Percentiles rank a stretch among this genome's conserved stretches.
These are phyloP conservation scores for Takifugu flavidus DNA, from an alignment of 2,113 vertebrate genomes.

Conservation along the genomic window DNA sequence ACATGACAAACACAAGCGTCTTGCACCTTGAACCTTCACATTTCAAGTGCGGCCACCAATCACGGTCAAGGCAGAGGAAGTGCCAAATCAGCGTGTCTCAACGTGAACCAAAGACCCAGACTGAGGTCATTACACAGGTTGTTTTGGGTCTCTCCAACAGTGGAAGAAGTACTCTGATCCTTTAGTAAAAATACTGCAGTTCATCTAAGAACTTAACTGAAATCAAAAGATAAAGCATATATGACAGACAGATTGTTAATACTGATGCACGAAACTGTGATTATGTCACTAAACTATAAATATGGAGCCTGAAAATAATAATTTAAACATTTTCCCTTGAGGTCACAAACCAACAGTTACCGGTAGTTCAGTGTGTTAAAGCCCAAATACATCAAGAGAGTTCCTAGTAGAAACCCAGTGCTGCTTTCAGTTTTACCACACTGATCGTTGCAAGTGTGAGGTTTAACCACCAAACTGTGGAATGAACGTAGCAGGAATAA, in stretches of 20 bases:
- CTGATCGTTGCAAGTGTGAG: not conserved
- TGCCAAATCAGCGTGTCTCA: conserved; percentile 17
- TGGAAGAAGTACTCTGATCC: not conserved
- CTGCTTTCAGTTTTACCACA: not conserved
- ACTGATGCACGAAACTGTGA: not conserved
- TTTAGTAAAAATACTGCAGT: not conserved
- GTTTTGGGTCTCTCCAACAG: not conserved
- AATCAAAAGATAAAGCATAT: not conserved
- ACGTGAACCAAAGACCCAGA: conserved; percentile 1
- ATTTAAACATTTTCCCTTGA: not conserved
- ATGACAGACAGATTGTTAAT: not conserved
- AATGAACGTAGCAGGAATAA: not conserved
- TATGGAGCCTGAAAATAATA: not conserved
- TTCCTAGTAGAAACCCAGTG: not conserved
- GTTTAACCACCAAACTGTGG: not conserved
- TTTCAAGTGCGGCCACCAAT: not conserved
- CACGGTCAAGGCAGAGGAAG: conserved; percentile 3
- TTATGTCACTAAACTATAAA: not conserved
- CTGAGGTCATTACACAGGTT: not conserved
- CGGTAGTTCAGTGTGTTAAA: too few relatives aligned
- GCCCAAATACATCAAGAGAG: not conserved
- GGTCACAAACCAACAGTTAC: too few relatives aligned
- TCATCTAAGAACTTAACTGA: too few relatives aligned
- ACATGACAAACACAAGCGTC: conserved; percentile 1
- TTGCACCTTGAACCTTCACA: conserved; percentile 13